phyloP scores from a whole-genome alignment of 2,113 vertebrate genomes.

The Chlorodrepanis virens region DNA sequence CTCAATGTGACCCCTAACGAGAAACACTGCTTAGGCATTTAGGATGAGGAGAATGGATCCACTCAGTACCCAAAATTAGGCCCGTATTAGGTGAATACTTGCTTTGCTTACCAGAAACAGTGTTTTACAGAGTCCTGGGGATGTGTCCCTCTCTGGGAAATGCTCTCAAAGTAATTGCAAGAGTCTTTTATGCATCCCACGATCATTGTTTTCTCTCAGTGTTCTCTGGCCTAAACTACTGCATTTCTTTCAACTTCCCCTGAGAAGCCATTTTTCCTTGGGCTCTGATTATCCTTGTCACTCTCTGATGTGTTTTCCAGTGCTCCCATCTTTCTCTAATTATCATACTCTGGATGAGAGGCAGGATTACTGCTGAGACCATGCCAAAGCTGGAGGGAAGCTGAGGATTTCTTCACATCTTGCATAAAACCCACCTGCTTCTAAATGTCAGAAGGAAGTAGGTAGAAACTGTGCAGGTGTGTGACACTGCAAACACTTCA shows the following conservation, averaged over 20 bases:
- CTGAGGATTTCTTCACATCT: not conserved
- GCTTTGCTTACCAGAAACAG: not conserved
- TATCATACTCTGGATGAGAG: not conserved
- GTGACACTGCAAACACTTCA: not conserved
- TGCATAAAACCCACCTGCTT: not conserved
- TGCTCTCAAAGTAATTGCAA: not conserved
- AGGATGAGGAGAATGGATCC: not conserved
- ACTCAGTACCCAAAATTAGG: not conserved
- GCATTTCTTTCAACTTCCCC: not conserved
- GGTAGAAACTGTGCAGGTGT: not conserved
- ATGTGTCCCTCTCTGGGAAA: not conserved
- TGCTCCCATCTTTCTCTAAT: not conserved
- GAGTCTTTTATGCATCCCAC: not conserved
- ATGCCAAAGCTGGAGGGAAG: not conserved
- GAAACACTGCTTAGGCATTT: not conserved
- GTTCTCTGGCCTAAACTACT: not conserved
- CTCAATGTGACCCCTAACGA: fast-evolving
- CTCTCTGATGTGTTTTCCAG: not conserved
- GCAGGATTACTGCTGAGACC: not conserved
- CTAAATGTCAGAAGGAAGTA: not conserved
- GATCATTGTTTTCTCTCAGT: not conserved
- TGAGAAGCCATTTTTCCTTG: not conserved
- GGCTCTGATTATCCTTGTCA: not conserved
- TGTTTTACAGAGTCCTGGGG: not conserved
- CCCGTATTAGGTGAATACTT: not conserved